These are phyloP conservation scores for Maniola jurtina DNA, from an alignment of 1,140 invertebrate species.

Conservation along the genomic window DNA sequence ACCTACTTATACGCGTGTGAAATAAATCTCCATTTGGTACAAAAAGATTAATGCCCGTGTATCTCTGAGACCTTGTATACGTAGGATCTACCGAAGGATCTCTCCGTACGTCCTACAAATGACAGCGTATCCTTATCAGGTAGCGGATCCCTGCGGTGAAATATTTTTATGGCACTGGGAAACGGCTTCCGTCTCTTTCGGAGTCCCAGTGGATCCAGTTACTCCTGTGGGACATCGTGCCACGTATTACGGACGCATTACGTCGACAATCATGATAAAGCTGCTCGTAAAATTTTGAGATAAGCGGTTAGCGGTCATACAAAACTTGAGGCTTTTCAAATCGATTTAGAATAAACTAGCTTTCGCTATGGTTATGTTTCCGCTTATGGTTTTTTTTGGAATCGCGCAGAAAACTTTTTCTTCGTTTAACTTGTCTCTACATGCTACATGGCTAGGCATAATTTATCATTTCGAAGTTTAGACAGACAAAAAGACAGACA, in stretches of 20 bases:
- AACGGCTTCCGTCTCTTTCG: slow-evolving; percentile 67
- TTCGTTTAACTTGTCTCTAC: too few species aligned
- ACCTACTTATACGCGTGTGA: too few species aligned
- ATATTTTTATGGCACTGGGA: slow-evolving; percentile 72
- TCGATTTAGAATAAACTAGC: too few species aligned
- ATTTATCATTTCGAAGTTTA: too few species aligned
- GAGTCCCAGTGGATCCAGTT: slow-evolving; percentile 57
- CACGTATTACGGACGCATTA: slow-evolving; percentile 53
- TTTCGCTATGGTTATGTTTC: too few species aligned
- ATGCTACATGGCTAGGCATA: too few species aligned
- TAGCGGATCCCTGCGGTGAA: slow-evolving; percentile 47
- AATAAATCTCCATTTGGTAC: too few species aligned
- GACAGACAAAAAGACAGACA: too few species aligned
- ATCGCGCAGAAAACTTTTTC: too few species aligned
- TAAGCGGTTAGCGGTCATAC: not conserved
- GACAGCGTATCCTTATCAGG: slow-evolving; percentile 51
- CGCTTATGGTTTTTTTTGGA: too few species aligned
- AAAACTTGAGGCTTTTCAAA: too few species aligned
- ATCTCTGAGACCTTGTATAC: not conserved
- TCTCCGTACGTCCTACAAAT: slow-evolving; percentile 42
- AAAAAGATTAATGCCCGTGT: not conserved
- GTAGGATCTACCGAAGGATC: not conserved
- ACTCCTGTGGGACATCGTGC: slow-evolving; percentile 58
- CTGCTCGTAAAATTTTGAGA: slow-evolving; percentile 21
- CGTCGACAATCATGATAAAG: slow-evolving; percentile 44